These are phyloP conservation scores for Paedocypris micromegethes DNA, from an alignment of 2,797 vertebrate genomes.

Conservation along the genomic window DNA sequence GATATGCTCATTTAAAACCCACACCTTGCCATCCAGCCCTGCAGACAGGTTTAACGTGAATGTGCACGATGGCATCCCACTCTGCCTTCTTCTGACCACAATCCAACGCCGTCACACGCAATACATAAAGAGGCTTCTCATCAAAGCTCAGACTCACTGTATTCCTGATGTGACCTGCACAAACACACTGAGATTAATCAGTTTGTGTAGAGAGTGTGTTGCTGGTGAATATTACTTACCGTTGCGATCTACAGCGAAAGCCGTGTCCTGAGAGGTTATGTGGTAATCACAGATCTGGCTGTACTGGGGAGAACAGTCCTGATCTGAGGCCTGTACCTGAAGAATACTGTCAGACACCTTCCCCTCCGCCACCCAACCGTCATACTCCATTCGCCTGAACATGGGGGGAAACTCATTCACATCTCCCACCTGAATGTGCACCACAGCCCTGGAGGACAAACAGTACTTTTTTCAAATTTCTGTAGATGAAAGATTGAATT, in stretches of 20 bases:
- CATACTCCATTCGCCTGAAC: constrained; percentile 84
- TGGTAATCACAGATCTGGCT: constrained; percentile 97
- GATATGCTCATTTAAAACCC: not conserved
- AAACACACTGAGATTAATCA: constrained; percentile 34
- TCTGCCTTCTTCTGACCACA: constrained; percentile 87
- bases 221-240: constrained; percentile 67
- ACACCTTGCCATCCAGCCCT: constrained; percentile 97
- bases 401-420: constrained; percentile 91
- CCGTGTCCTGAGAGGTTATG: constrained; percentile 79
- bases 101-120: constrained; percentile 89
- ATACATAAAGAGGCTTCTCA: constrained; percentile 82
- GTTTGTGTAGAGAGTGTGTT: not conserved
- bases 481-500: too few species aligned
- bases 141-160: constrained; percentile 91
- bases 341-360: constrained; percentile 95
- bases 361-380: constrained; percentile 80
- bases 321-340: constrained; percentile 88
- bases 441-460: constrained; percentile 78
- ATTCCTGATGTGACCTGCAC: constrained; percentile 88
- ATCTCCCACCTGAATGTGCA: constrained; percentile 95
- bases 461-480: not conserved
- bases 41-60: constrained; percentile 90
- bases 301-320: constrained; percentile 92
- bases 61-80: constrained; percentile 78
- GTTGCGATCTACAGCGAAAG: constrained; percentile 93